Conservation (phyloP, 2,888 invertebrate genomes). For the Eristalis intricaria region DNA sequence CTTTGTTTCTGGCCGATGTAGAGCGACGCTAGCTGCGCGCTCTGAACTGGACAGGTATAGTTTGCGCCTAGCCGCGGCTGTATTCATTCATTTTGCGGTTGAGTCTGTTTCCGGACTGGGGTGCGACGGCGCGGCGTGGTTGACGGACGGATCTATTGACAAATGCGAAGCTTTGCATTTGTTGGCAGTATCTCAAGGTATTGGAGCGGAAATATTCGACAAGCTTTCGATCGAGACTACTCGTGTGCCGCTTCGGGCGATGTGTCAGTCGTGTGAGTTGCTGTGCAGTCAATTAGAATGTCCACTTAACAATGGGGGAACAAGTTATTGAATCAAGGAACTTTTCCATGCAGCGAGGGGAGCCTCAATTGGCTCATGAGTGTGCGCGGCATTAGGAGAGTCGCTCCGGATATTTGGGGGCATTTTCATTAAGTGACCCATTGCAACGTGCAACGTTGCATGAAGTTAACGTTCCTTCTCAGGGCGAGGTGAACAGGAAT, state of each 20-base stretch:
- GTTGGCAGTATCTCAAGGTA: conserved; percentile 21
- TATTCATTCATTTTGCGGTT: conserved; percentile 19
- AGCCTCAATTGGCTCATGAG: no score
- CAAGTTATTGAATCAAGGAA: neutral
- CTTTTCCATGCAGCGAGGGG: no score
- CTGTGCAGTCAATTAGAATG: neutral
- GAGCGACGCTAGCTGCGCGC: conserved; percentile 12
- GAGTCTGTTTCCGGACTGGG: neutral
- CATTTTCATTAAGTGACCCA: neutral
- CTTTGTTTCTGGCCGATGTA: conserved; percentile 10
- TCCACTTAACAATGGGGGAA: neutral
- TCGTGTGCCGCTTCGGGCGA: neutral
- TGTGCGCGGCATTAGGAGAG: no score
- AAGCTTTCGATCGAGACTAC: conserved; percentile 1
- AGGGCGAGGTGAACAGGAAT: no score
- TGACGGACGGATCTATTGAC: neutral
- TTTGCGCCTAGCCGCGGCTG: neutral
- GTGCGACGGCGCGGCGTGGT: neutral
- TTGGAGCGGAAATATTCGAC: conserved; percentile 24
- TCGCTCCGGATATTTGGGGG: neutral
- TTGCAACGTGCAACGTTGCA: no score
- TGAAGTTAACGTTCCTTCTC: no score
- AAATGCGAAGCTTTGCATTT: conserved; percentile 22
- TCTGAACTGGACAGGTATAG: neutral
- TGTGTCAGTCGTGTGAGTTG: neutral